Conservation (phyloP, 1,140 invertebrate genomes). For the Ceratitis capitata region DNA sequence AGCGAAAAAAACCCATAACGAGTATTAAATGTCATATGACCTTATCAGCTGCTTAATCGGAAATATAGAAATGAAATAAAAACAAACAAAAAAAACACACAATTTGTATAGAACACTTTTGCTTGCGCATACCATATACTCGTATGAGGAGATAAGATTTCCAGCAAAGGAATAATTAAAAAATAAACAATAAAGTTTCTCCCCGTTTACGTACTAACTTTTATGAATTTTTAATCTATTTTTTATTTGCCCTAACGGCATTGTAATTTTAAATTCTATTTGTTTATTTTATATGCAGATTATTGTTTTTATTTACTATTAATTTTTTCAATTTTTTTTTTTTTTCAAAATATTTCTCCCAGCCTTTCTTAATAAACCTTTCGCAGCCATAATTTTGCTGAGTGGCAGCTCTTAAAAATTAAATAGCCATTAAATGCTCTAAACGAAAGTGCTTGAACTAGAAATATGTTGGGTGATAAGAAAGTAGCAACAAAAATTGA, state of each 20-base stretch:
- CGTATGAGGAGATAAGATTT: background rate
- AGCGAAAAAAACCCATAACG: background rate
- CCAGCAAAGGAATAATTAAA: background rate
- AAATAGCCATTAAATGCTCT: background rate
- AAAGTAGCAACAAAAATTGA: background rate
- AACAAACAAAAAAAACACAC: background rate
- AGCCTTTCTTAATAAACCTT: too few species aligned
- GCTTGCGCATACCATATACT: background rate
- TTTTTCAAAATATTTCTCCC: too few species aligned
- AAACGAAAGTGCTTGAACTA: background rate
- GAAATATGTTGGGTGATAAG: background rate
- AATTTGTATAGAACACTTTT: background rate
- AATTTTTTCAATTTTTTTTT: background rate
- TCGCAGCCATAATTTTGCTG: too few species aligned
- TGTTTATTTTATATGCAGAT: background rate
- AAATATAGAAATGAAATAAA: background rate
- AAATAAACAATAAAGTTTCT: background rate
- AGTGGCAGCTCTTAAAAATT: slow-evolving; percentile 11
- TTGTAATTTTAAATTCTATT: background rate
- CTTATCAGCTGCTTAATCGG: background rate
- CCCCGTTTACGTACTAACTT: background rate
- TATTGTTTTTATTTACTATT: background rate
- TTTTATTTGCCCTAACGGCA: background rate
- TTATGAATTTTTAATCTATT: background rate
- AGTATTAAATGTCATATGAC: background rate